Evolutionary conservation across 2,113 vertebrate genomes (phyloP), one percentile per base, ranked within the genome.

Genomic region (Cercocebus atys): DNA sequence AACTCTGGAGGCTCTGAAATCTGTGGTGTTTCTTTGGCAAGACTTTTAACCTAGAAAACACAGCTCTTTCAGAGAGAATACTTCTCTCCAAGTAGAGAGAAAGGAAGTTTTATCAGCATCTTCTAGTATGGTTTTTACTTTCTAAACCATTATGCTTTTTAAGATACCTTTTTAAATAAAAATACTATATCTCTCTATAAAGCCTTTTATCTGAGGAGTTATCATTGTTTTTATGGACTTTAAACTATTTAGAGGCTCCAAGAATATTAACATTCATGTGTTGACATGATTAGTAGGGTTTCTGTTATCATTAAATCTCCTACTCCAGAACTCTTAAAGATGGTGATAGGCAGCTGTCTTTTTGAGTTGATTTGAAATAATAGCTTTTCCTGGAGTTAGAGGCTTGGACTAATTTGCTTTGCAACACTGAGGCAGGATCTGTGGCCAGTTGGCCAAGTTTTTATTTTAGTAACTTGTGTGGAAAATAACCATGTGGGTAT

Each of bases 61-160:
- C 23, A 72, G 81, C 45, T 80, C 97, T 96, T 93, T 50, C 11
- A 35, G 47, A 86, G 22, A 68, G 50, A 91, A 6, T n/a, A 22
- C 1, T 27, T 91, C 25, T 83, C n/a, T 85, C 52, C 14, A 38
- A 94, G 57, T 23, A 72, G 52, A 91, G 23, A 89, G 75, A 73
- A 89, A 87, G 32, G 22, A 52, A 3, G 16, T 94, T 82, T 61
- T 88, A 43, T 14, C 70, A 75, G 32, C 78, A 57, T 45, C 84
- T 89, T 96, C 47, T 76, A 52, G 40, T 43, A 23, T 79, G 82
- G 10, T 68, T 97, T 97, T 76, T 50, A 66, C 35, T 95, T 89
- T 96, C 68, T 90, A 61, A 78, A 40, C 40, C 86, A 32, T 72
- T 92, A 72, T 1, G 25, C 38, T 86, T 95, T n/a, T 90, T 30